These are phyloP conservation scores for Pegoplata infirma DNA, from an alignment of 2,888 invertebrate species.

Conservation along the genomic window DNA sequence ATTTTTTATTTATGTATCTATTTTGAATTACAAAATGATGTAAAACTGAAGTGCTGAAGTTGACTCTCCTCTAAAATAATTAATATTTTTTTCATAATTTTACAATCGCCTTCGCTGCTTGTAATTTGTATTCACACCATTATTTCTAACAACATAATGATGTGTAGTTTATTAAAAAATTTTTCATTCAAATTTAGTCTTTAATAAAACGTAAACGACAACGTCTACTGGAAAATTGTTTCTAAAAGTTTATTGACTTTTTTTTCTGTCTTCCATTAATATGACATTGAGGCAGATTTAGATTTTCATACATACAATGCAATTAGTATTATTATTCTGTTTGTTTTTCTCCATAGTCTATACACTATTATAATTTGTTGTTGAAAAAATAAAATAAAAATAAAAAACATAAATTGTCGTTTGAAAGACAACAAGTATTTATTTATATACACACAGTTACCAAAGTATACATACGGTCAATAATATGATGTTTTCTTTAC, in stretches of 20 bases:
- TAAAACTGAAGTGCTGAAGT: too few relatives aligned
- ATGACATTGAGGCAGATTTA: constrained; percentile 46
- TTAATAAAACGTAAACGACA: background rate
- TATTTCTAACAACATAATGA: background rate
- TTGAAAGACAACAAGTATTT: constrained; percentile 5
- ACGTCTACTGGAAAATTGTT: background rate
- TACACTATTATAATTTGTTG: background rate
- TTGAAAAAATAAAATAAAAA: too few relatives aligned
- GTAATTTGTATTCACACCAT: background rate
- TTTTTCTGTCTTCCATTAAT: constrained; percentile 41
- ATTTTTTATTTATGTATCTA: too few relatives aligned
- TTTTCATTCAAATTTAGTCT: constrained; percentile 13
- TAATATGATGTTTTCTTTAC: too few relatives aligned
- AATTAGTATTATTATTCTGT: constrained; percentile 10
- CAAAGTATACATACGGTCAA: too few relatives aligned
- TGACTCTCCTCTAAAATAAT: too few relatives aligned
- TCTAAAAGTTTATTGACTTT: constrained; percentile 51
- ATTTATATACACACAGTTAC: too few relatives aligned
- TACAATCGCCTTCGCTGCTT: constrained; percentile 10
- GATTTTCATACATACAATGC: constrained; percentile 18
- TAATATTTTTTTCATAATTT: constrained; percentile 17
- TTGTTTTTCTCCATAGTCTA: too few relatives aligned
- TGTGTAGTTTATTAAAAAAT: constrained; percentile 15
- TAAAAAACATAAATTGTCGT: constrained; percentile 6
- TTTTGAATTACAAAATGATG: too few relatives aligned